Evolutionary conservation across 2,113 vertebrate genomes (phyloP).

Genomic region (Girardinichthys multiradiatus): DNA sequence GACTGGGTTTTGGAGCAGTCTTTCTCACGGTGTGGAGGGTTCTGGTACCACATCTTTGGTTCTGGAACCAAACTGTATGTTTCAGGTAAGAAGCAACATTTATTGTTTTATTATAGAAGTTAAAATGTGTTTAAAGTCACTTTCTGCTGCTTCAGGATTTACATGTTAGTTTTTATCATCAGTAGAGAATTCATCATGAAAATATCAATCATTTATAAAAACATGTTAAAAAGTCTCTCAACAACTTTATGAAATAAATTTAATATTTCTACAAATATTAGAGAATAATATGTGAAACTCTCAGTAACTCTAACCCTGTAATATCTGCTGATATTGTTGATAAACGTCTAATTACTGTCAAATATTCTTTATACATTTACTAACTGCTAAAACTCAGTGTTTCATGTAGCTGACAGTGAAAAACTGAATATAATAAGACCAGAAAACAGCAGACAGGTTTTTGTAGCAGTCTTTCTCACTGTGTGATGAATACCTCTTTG

Average conservation of each 20-base stretch:
- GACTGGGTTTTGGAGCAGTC: too few species aligned
- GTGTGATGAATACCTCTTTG: too few species aligned
- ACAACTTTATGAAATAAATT: neutral
- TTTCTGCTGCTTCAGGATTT: slow-evolving; percentile 7
- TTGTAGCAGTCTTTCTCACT: too few species aligned
- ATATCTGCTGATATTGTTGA: neutral
- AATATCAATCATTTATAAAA: neutral
- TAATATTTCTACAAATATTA: neutral
- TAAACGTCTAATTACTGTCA: neutral
- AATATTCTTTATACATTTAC: neutral
- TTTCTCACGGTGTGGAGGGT: too few species aligned
- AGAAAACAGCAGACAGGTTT: too few species aligned
- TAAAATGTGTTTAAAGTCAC: slow-evolving; percentile 5
- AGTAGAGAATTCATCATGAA: slow-evolving; percentile 5
- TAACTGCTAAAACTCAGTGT: neutral
- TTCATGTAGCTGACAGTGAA: neutral
- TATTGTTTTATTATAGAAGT: neutral
- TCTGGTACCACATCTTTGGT: too few species aligned
- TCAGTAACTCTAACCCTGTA: neutral
- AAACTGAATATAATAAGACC: too few species aligned
- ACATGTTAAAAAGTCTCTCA: neutral
- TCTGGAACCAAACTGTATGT: too few species aligned
- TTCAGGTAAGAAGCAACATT: slow-evolving; percentile 2
- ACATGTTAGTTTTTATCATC: neutral
- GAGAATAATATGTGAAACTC: neutral